These are phyloP conservation scores for Lissonota sp. DNA, from an alignment of 2,888 invertebrate species.

Conservation along the genomic window DNA sequence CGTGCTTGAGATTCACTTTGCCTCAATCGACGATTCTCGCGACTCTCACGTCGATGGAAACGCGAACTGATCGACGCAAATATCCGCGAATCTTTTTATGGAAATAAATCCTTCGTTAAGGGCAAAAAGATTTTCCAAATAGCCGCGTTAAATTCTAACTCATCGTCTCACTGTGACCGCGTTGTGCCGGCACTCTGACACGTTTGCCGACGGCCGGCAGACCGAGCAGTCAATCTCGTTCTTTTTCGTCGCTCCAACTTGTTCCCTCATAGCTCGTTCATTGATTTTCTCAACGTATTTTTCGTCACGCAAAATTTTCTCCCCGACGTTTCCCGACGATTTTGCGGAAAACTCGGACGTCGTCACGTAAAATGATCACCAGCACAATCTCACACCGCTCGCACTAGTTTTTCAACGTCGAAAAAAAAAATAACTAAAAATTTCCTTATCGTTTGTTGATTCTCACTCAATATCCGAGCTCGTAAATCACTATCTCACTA, in stretches of 20 bases:
- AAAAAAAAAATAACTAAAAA: not conserved
- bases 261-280: slow-evolving; percentile 39
- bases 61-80: too few species aligned
- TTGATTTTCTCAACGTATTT: not conserved
- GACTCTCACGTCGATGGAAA: too few species aligned
- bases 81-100: too few species aligned
- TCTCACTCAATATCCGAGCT: too few species aligned
- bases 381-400: slow-evolving; percentile 25
- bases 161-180: slow-evolving; percentile 34
- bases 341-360: slow-evolving; percentile 3
- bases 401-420: not conserved
- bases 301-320: not conserved
- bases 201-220: slow-evolving; percentile 61
- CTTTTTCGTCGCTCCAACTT: slow-evolving; percentile 23
- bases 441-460: too few species aligned
- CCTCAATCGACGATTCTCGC: not conserved
- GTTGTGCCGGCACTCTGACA: slow-evolving; percentile 53
- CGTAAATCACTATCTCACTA: not conserved
- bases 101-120: too few species aligned
- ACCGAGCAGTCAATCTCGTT: slow-evolving; percentile 47
- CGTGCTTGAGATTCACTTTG: not conserved
- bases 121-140: too few species aligned
- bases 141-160: slow-evolving; percentile 26
- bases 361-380: slow-evolving; percentile 23
- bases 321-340: slow-evolving; percentile 5